A percentile compares a stretch with the other conserved stretches of the same genome.
Evolutionary conservation across 2,888 invertebrate genomes (phyloP).

Genomic region (Eurois occulta): DNA sequence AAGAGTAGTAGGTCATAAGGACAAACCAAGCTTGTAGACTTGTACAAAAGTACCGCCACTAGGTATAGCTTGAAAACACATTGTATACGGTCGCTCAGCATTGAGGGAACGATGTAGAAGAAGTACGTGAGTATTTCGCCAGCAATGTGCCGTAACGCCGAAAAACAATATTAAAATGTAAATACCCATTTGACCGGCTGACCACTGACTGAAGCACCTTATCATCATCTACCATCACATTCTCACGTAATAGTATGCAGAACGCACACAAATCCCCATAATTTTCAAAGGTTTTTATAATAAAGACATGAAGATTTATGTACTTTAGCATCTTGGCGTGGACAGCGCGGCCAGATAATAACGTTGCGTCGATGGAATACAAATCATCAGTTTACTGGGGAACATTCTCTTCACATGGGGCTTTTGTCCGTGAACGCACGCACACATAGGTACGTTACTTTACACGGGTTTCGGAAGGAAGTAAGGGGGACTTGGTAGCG

Average conservation of each 20-base stretch:
- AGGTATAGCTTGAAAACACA: too few relatives aligned
- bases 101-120: neutral
- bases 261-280: constrained; percentile 49
- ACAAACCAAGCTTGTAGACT: too few relatives aligned
- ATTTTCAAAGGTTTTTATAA: constrained; percentile 61
- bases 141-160: neutral
- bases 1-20: too few relatives aligned
- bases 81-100: neutral
- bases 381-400: constrained; percentile 67
- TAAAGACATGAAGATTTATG: constrained; percentile 63
- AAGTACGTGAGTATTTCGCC: neutral
- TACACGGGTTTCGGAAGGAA: neutral
- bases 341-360: constrained; percentile 59
- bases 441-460: constrained; percentile 36
- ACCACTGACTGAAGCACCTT: constrained; percentile 30
- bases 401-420: neutral
- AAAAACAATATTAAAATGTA: neutral
- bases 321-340: constrained; percentile 44
- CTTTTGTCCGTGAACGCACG: neutral
- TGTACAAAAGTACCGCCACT: too few relatives aligned
- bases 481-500: neutral
- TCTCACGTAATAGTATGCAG: constrained; percentile 49
- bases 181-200: constrained; percentile 3
- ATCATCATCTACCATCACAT: constrained; percentile 47
- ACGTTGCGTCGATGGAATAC: constrained; percentile 67